These are phyloP conservation scores for Acromyrmex charruanus DNA, from an alignment of 1,140 invertebrate species.

Conservation along the genomic window DNA sequence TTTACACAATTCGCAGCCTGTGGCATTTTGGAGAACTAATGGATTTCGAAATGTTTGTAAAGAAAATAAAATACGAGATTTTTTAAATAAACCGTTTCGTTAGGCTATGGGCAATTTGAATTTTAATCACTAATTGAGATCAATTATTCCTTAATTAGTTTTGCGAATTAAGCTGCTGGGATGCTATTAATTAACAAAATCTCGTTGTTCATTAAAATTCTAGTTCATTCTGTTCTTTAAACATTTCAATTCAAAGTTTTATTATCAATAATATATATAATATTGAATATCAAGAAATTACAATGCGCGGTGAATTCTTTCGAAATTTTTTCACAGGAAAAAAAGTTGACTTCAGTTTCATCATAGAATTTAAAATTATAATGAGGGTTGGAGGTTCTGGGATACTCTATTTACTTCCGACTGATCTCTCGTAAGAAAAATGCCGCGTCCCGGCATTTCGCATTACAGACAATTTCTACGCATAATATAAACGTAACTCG, in stretches of 20 bases:
- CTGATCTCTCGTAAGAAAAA: slow-evolving; percentile 47
- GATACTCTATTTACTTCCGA: slow-evolving; percentile 40
- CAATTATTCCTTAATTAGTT: slow-evolving; percentile 53
- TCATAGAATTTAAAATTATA: slow-evolving; percentile 56
- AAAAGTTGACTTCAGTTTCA: slow-evolving; percentile 41
- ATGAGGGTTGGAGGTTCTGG: slow-evolving; percentile 25
- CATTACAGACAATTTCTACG: slow-evolving; percentile 20
- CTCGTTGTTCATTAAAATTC: slow-evolving; percentile 28
- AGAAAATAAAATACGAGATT: background rate
- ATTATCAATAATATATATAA: slow-evolving; percentile 43
- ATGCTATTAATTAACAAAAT: slow-evolving; percentile 40
- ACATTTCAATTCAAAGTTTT: slow-evolving; percentile 18
- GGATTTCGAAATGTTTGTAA: slow-evolving; percentile 5
- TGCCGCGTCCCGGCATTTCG: background rate
- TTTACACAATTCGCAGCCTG: background rate
- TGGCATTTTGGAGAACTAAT: background rate
- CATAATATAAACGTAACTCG: background rate
- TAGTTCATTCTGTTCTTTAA: background rate
- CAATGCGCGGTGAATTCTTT: background rate
- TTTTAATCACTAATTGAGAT: slow-evolving; percentile 30
- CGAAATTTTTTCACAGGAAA: slow-evolving; percentile 12
- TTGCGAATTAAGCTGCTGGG: background rate
- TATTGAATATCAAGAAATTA: slow-evolving; percentile 22
- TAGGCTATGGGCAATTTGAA: background rate
- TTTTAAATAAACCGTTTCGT: background rate